phyloP scores from a whole-genome alignment of 2,888 invertebrate genomes.

The Andrena minutula region DNA sequence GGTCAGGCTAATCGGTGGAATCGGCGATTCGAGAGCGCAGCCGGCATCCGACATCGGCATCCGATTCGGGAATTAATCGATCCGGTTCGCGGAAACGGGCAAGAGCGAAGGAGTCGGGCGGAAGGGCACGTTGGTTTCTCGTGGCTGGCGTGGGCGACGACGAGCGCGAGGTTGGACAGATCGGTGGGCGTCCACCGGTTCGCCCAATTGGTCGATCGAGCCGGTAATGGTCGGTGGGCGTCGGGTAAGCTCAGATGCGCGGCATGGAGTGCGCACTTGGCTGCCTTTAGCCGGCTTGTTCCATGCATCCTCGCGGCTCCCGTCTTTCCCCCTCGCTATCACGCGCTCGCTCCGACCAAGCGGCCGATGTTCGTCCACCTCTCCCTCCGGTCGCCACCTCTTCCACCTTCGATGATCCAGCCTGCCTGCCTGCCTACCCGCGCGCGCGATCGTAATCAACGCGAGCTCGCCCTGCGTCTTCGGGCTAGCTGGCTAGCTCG shows the following conservation, averaged over 20 bases:
- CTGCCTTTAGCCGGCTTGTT: constrained; percentile 69
- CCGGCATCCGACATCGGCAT: constrained; percentile 63
- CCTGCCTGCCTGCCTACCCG: constrained; percentile 5
- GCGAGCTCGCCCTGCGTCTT: constrained; percentile 10
- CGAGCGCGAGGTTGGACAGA: constrained; percentile 61
- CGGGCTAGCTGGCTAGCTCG: background rate
- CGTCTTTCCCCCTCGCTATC: constrained; percentile 31
- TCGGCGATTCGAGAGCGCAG: constrained; percentile 59
- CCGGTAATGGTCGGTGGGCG: constrained; percentile 84
- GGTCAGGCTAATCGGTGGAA: constrained; percentile 50
- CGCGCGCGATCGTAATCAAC: constrained; percentile 52
- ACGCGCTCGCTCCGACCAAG: background rate
- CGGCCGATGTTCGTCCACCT: constrained; percentile 9
- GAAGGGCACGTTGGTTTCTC: constrained; percentile 37
- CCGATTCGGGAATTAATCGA: constrained; percentile 69
- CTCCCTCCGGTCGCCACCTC: constrained; percentile 31
- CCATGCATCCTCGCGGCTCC: constrained; percentile 60
- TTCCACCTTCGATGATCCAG: constrained; percentile 36
- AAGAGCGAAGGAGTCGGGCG: constrained; percentile 34
- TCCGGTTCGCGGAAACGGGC: constrained; percentile 55
- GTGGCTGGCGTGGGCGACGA: constrained; percentile 65
- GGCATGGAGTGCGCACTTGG: constrained; percentile 79
- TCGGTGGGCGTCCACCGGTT: constrained; percentile 82
- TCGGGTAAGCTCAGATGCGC: constrained; percentile 81
- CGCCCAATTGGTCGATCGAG: constrained; percentile 82